Conservation (phyloP, 2,797 vertebrate genomes). For the Linurgus olivaceus region DNA sequence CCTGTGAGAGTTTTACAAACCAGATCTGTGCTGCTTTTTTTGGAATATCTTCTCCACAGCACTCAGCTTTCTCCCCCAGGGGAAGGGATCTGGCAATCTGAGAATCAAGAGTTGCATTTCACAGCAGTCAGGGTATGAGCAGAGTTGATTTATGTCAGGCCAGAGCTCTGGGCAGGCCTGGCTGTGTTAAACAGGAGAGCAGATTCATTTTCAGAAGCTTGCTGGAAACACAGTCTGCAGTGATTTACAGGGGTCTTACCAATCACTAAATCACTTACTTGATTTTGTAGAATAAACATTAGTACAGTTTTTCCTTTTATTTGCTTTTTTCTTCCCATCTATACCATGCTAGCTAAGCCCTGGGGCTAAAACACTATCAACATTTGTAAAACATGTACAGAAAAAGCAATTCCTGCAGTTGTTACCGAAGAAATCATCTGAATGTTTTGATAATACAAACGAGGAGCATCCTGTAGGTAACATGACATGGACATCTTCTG, state of each 20-base stretch:
- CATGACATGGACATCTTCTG: background rate
- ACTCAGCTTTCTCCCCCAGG: background rate
- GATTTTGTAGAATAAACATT: background rate
- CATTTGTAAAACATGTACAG: background rate
- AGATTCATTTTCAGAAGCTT: background rate
- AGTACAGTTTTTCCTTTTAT: background rate
- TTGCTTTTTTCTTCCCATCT: background rate
- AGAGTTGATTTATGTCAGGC: background rate
- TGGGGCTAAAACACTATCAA: background rate
- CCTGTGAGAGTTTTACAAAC: background rate
- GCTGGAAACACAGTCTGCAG: background rate
- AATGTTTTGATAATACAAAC: background rate
- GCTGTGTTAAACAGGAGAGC: background rate
- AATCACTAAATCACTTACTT: background rate
- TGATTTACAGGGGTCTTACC: background rate
- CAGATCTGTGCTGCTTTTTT: background rate
- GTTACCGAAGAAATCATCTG: background rate
- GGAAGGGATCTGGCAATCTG: background rate
- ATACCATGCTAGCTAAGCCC: background rate
- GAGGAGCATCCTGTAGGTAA: background rate
- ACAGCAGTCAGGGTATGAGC: background rate
- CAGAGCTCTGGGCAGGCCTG: background rate
- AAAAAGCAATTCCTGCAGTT: background rate
- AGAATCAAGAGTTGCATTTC: background rate
- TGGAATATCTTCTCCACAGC: background rate